Conservation (phyloP, 2,113 vertebrate species). For the Nycticryphes semicollaris region DNA sequence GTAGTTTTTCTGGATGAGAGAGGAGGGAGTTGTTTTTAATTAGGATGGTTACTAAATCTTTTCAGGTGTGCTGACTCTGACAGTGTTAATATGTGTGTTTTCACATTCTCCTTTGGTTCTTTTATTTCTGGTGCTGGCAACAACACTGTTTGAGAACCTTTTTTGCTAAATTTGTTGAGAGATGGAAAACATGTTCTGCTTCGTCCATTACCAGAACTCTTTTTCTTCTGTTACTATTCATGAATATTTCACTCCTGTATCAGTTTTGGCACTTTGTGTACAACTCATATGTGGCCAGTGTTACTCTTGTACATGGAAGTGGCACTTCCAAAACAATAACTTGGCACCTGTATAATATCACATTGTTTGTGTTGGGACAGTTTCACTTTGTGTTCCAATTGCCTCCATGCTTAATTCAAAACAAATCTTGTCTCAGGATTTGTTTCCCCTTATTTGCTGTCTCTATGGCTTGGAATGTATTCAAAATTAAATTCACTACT, state of each 20-base stretch:
- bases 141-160: background rate
- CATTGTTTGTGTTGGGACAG: conserved; percentile 3
- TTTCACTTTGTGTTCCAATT: conserved; percentile 13
- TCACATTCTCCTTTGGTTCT: background rate
- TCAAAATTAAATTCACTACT: conserved; percentile 25
- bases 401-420: conserved; percentile 24
- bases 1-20: background rate
- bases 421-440: conserved; percentile 52
- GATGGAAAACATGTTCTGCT: background rate
- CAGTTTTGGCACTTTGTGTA: conserved; percentile 26
- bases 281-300: background rate
- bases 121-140: background rate
- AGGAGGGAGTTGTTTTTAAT: background rate
- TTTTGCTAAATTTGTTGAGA: background rate
- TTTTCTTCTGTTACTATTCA: background rate
- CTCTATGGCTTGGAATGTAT: conserved; percentile 10
- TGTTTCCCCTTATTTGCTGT: conserved; percentile 52
- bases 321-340: background rate
- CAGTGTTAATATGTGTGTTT: background rate
- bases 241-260: conserved; percentile 9
- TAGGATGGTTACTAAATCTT: background rate
- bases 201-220: conserved; percentile 2
- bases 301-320: conserved; percentile 10
- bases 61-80: background rate
- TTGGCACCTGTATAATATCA: background rate